Percentiles rank a stretch among this genome's conserved stretches.
Evolutionary conservation across 2,797 vertebrate species (phyloP).

Genomic region (Galago senegalensis): DNA sequence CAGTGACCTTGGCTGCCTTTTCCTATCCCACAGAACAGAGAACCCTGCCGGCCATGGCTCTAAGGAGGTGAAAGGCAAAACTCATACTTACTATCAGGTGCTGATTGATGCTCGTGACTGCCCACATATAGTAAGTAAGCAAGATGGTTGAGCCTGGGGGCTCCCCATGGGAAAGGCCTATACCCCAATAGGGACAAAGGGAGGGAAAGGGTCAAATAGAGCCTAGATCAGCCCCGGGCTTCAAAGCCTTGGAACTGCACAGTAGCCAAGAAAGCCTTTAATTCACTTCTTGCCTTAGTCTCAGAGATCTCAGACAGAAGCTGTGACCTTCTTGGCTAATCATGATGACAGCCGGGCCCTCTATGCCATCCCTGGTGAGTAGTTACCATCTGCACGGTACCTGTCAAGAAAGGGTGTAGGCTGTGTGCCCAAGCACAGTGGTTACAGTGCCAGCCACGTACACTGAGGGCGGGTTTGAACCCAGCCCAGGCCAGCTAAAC

Average conservation of each 20-base stretch:
- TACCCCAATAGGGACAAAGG: neutral
- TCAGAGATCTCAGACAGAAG: conserved; percentile 99
- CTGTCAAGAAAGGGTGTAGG: neutral
- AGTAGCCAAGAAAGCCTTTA: conserved; percentile 18
- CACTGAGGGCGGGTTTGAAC: no score
- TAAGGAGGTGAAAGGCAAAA: conserved; percentile 98
- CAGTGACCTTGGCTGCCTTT: conserved; percentile 20
- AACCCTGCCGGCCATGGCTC: conserved; percentile 93
- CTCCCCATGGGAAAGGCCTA: neutral
- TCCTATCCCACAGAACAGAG: conserved; percentile 90
- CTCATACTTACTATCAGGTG: conserved; percentile 98
- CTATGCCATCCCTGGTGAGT: conserved; percentile 97
- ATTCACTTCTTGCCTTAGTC: conserved; percentile 90
- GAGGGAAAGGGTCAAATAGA: neutral
- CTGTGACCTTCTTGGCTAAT: conserved; percentile 98
- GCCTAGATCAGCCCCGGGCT: neutral
- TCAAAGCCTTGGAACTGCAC: neutral
- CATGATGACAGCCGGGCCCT: conserved; percentile 99
- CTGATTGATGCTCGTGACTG: conserved; percentile 98
- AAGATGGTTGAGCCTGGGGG: neutral
- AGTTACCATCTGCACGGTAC: neutral
- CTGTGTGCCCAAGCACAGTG: no score
- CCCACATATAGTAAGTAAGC: conserved; percentile 97
- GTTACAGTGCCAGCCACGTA: no score
- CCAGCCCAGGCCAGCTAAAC: no score